Evolutionary conservation across 2,113 vertebrate genomes (phyloP).

Genomic region (Phycodurus eques): DNA sequence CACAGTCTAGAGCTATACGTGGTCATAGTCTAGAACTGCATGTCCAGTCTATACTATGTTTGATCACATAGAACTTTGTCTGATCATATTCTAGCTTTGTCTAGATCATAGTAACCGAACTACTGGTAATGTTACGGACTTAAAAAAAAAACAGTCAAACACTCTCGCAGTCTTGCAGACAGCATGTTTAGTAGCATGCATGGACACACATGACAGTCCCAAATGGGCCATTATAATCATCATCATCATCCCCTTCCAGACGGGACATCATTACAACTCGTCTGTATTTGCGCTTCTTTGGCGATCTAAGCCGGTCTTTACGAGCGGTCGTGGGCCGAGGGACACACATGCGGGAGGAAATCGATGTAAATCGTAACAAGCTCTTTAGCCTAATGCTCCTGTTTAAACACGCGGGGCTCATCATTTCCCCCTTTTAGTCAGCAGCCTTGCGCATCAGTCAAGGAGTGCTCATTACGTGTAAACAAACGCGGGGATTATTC

Average conservation of each 20-base stretch:
- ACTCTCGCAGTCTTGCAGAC: background rate
- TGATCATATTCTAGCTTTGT: too few relatives aligned
- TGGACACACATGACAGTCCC: constrained; percentile 12
- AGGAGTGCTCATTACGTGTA: constrained; percentile 41
- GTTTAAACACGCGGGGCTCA: constrained; percentile 43
- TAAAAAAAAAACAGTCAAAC: constrained; percentile 1
- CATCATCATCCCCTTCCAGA: constrained; percentile 23
- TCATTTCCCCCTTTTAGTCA: constrained; percentile 32
- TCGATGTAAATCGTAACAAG: constrained; percentile 50
- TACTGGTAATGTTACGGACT: too few relatives aligned
- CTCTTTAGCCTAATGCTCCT: constrained; percentile 54
- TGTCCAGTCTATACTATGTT: too few relatives aligned
- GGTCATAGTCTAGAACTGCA: too few relatives aligned
- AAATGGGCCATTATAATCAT: constrained; percentile 20
- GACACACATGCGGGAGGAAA: constrained; percentile 21
- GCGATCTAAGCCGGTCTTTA: constrained; percentile 45
- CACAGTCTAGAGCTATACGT: too few relatives aligned
- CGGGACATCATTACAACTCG: constrained; percentile 38
- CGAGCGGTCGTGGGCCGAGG: constrained; percentile 39
- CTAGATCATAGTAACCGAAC: too few relatives aligned
- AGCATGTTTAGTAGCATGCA: constrained; percentile 5
- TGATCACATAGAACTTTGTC: too few relatives aligned
- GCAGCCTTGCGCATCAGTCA: constrained; percentile 23
- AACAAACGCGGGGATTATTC: constrained; percentile 64
- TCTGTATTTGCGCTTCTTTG: constrained; percentile 59